phyloP scores from a whole-genome alignment of 2,113 vertebrate genomes.

The Bombycilla garrulus region DNA sequence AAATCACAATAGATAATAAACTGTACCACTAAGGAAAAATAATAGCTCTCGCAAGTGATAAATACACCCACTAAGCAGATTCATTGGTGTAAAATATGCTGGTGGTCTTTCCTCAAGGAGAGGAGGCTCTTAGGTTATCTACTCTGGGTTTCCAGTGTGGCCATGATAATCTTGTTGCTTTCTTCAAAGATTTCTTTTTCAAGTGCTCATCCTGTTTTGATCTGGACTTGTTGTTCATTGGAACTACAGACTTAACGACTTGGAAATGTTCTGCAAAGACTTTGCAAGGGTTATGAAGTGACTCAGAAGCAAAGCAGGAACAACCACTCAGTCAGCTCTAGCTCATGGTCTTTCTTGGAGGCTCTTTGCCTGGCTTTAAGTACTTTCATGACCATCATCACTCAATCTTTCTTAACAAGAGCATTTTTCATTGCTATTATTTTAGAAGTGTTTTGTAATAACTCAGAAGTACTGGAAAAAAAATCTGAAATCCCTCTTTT shows the following conservation, averaged over 20 bases:
- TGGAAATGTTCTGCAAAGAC: neutral
- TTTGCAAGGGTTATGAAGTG: neutral
- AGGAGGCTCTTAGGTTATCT: neutral
- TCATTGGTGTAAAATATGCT: neutral
- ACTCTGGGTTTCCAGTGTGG: neutral
- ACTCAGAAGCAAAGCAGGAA: neutral
- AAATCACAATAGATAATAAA: neutral
- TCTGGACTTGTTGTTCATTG: neutral
- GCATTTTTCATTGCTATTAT: conserved; percentile 56
- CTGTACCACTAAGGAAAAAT: neutral
- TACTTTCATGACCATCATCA: conserved; percentile 38
- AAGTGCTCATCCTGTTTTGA: neutral
- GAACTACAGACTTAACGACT: neutral
- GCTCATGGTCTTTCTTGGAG: neutral
- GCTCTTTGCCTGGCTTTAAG: conserved; percentile 12
- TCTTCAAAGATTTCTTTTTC: neutral
- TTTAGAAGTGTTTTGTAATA: conserved; percentile 38
- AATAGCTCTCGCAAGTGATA: neutral
- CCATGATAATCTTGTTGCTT: neutral
- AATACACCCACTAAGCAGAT: neutral
- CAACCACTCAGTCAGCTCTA: neutral
- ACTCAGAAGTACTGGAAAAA: conserved; percentile 2
- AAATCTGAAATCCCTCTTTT: neutral
- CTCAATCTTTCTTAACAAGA: conserved; percentile 57
- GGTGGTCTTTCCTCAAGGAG: neutral